A percentile compares a stretch with the other conserved stretches of the same genome.
phyloP scores from a whole-genome alignment of 1,140 invertebrate species.

The Euborellia annulipes region DNA sequence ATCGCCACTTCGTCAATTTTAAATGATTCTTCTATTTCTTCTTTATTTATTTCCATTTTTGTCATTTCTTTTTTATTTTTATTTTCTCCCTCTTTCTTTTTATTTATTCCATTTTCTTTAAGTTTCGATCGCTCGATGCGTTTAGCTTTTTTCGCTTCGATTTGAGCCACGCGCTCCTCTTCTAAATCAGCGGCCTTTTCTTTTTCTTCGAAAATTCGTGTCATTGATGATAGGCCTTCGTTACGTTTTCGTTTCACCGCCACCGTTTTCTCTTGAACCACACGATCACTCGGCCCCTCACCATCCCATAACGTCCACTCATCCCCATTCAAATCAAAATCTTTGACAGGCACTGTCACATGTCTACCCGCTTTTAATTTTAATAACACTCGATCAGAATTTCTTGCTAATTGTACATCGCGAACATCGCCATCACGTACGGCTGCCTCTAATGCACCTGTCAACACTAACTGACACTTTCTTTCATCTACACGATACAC shows the following conservation, averaged over 20 bases:
- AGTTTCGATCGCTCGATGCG: too few relatives aligned
- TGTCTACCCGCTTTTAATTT: conserved; percentile 53
- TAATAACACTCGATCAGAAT: conserved; percentile 53
- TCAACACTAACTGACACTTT: conserved; percentile 56
- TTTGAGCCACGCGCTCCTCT: conserved; percentile 13
- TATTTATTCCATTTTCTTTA: conserved; percentile 25
- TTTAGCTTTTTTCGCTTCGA: conserved; percentile 15
- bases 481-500: conserved; percentile 61
- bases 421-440: conserved; percentile 58
- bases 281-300: conserved; percentile 41
- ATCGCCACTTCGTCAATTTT: conserved; percentile 14
- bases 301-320: conserved; percentile 44
- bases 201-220: conserved; percentile 63
- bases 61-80: conserved; percentile 31
- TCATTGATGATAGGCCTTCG: conserved; percentile 26
- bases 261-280: conserved; percentile 40
- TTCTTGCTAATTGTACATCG: conserved; percentile 56
- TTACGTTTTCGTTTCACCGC: conserved; percentile 26
- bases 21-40: conserved; percentile 19
- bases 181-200: conserved; percentile 21
- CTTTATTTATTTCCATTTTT: conserved; percentile 24
- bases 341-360: conserved; percentile 49
- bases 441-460: conserved; percentile 53
- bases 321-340: conserved; percentile 35
- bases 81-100: conserved; percentile 31